These are phyloP conservation scores for Seriola aureovittata DNA, from an alignment of 2,113 vertebrate genomes.

Conservation along the genomic window DNA sequence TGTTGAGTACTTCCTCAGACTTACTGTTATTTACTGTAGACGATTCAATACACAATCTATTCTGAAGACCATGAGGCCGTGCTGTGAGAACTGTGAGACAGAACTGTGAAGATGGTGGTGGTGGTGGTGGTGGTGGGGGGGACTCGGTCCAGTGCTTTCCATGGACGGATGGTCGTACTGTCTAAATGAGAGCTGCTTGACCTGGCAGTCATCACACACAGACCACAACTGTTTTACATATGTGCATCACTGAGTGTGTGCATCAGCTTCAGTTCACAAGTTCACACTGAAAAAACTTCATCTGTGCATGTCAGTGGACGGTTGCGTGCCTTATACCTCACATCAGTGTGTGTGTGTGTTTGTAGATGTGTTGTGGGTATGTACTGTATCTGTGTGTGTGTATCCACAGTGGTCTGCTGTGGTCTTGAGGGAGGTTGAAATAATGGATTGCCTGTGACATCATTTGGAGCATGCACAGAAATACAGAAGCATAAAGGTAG, in stretches of 20 bases:
- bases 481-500: background rate
- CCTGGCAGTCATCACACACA: slow-evolving; percentile 22
- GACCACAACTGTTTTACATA: slow-evolving; percentile 11
- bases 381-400: background rate
- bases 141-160: slow-evolving; percentile 16
- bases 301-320: slow-evolving; percentile 1
- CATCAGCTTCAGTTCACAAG: background rate
- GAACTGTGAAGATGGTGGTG: background rate
- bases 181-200: slow-evolving; percentile 32
- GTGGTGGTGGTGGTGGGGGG: too few species aligned
- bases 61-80: background rate
- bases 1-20: background rate
- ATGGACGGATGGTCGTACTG: slow-evolving; percentile 34
- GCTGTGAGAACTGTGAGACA: background rate
- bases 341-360: background rate
- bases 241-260: slow-evolving; percentile 8
- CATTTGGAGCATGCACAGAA: background rate
- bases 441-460: slow-evolving; percentile 26
- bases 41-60: background rate
- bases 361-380: background rate
- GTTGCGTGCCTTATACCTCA: background rate
- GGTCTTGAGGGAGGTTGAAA: background rate
- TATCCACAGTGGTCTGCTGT: background rate
- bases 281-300: background rate
- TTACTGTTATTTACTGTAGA: background rate